Conservation (phyloP, 1,140 invertebrate genomes). For the Drosophila aff. region DNA sequence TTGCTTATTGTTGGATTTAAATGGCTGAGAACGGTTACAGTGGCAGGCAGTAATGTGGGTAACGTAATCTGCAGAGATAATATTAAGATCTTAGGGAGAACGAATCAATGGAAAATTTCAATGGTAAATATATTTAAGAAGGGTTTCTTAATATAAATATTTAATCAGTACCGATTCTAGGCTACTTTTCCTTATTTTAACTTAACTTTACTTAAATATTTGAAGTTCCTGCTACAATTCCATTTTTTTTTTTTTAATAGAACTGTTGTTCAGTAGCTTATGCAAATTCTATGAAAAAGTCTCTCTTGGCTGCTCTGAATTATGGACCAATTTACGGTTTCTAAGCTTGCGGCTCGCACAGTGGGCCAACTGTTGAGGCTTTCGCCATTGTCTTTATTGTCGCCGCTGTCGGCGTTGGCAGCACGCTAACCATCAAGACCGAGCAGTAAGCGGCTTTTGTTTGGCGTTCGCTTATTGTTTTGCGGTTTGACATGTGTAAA, state of each 20-base stretch:
- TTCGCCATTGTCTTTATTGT: slow-evolving; percentile 40
- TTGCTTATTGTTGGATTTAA: slow-evolving; percentile 40
- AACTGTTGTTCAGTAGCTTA: background rate
- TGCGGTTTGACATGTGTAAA: slow-evolving; percentile 63
- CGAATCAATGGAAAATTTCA: background rate
- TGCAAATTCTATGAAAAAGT: background rate
- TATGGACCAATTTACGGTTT: slow-evolving; percentile 6
- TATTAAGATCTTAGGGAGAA: background rate
- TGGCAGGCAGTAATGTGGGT: background rate
- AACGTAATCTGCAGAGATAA: background rate
- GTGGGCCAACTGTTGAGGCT: slow-evolving; percentile 41
- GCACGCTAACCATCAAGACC: slow-evolving; percentile 43
- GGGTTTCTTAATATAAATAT: background rate
- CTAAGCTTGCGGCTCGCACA: slow-evolving; percentile 25
- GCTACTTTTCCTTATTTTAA: background rate
- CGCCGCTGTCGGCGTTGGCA: slow-evolving; percentile 25
- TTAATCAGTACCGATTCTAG: background rate
- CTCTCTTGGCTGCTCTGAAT: background rate
- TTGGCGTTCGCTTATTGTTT: slow-evolving; percentile 61
- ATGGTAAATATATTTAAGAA: background rate
- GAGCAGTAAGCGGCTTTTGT: slow-evolving; percentile 61
- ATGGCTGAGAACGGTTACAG: slow-evolving; percentile 25
- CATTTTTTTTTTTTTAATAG: background rate
- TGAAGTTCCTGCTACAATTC: background rate
- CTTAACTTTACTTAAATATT: background rate